A percentile compares a stretch with the other conserved stretches of the same genome.
Conservation (phyloP, 2,888 invertebrate species). For the Harpalus rubripes region DNA sequence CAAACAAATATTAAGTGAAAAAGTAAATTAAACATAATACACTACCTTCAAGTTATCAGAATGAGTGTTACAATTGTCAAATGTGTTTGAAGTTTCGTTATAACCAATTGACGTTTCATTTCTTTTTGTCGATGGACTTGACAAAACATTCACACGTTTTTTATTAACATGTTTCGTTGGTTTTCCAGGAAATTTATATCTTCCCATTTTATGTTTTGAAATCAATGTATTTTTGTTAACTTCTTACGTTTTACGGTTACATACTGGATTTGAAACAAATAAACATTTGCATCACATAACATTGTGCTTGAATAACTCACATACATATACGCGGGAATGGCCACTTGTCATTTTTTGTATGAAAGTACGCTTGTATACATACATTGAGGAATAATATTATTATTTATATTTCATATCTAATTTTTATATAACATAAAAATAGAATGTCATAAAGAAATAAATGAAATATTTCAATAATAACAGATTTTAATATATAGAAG, state of each 20-base stretch:
- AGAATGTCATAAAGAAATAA: slow-evolving; percentile 26
- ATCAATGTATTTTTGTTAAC: slow-evolving; percentile 28
- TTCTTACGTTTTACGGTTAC: slow-evolving; percentile 58
- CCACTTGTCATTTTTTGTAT: slow-evolving; percentile 57
- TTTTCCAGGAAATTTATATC: slow-evolving; percentile 93
- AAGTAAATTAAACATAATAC: slow-evolving; percentile 7
- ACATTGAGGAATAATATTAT: background rate
- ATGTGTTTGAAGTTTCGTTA: slow-evolving; percentile 31
- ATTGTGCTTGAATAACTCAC: slow-evolving; percentile 58
- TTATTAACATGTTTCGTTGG: slow-evolving; percentile 92
- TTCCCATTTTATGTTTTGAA: slow-evolving; percentile 80
- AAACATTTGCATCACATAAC: slow-evolving; percentile 60
- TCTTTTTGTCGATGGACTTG: slow-evolving; percentile 77
- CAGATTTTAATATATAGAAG: slow-evolving; percentile 39
- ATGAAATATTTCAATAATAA: slow-evolving; percentile 29
- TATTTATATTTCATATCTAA: slow-evolving; percentile 9
- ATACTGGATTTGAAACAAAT: slow-evolving; percentile 54
- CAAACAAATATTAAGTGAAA: slow-evolving; percentile 9
- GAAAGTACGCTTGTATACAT: slow-evolving; percentile 19
- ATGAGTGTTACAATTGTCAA: slow-evolving; percentile 68
- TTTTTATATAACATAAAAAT: slow-evolving; percentile 7
- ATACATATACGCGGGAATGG: slow-evolving; percentile 64
- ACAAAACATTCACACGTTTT: slow-evolving; percentile 90
- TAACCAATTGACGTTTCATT: slow-evolving; percentile 69
- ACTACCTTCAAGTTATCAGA: slow-evolving; percentile 76